Base-by-base conservation (phyloP, 2,113 vertebrate genomes). In the Puffinus mauretanicus region DNA sequence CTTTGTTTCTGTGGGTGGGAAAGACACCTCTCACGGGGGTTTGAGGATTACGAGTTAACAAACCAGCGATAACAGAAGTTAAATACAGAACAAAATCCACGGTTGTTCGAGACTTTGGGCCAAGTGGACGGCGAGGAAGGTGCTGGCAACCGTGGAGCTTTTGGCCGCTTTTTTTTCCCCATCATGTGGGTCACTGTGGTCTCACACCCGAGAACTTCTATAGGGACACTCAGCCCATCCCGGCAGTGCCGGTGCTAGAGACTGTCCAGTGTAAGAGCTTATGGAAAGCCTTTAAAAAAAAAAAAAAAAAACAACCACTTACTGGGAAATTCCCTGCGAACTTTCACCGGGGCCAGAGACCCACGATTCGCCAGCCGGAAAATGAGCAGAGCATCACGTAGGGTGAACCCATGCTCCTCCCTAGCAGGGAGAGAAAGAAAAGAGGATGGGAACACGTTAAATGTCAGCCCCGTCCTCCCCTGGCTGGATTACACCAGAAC, bases 181-280 rank as follows among this genome's bases (percentile, higher is more conserved):
- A 7, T 18, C 3, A 24, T 0, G 2, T n/a, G 34, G 27, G 34
- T 36, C 54, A 6, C 44, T 2, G 1, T 7, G 54, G 66, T 15
- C 62, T 62, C 7, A 1, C 13, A 10, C 4, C 51, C 5, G 7
- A 3, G 29, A 3, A 2, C 20, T 78, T 36, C 29, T 42, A 1
- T 11, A 7, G 76, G 60, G 42, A 38, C 26, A 6, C 22, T 34
- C 4, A 3, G 42, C n/a, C 57, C 46, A 51, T 16, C 13, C 21
- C 0, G 0, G 38, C 15, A 18, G 12, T 19, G 24, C 7, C 1
- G 0, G 21, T 54, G 49, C 13, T 55, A 52, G 13, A 62, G 16
- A 5, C 36, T 20, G 27, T 15, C 47, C 42, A 29, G 57, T 2
- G 16, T 7, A 20, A 49, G 47, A 79, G 22, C 27, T 84, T 26